phyloP scores from a whole-genome alignment of 2,113 vertebrate species.

The Speoplatyrhinus poulsoni region DNA sequence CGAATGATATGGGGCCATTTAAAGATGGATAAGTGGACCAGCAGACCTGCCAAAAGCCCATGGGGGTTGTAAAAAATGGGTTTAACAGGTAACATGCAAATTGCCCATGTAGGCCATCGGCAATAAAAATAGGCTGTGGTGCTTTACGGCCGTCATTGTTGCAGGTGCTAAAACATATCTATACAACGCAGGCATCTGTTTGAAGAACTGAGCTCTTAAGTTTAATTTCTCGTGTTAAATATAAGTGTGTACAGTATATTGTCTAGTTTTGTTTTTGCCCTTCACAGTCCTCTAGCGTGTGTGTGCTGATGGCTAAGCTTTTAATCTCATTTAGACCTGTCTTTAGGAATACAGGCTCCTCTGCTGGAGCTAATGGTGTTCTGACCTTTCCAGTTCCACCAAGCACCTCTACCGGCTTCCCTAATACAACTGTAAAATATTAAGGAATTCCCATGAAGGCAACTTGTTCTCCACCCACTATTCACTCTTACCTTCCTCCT shows the following conservation, averaged over 20 bases:
- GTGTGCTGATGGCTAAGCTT: neutral
- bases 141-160: too few relatives aligned
- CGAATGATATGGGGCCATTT: too few relatives aligned
- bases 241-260: slow-evolving; percentile 1
- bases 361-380: slow-evolving; percentile 23
- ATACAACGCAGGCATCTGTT: neutral
- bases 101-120: too few relatives aligned
- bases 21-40: too few relatives aligned
- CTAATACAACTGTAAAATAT: slow-evolving; percentile 34
- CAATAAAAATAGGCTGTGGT: too few relatives aligned
- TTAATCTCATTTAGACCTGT: neutral
- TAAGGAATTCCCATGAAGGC: slow-evolving; percentile 7
- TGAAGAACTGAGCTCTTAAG: neutral
- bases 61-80: too few relatives aligned
- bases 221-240: slow-evolving; percentile 12
- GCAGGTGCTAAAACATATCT: too few relatives aligned
- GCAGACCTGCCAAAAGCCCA: too few relatives aligned
- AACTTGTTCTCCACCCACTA: too few relatives aligned
- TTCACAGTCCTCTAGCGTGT: neutral
- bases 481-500: too few relatives aligned
- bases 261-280: slow-evolving; percentile 5
- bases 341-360: slow-evolving; percentile 4
- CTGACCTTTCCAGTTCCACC: slow-evolving; percentile 26
- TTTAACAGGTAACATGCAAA: too few relatives aligned
- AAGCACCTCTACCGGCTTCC: slow-evolving; percentile 16